Percentiles rank a stretch among this genome's conserved stretches.
phyloP scores from a whole-genome alignment of 2,888 invertebrate genomes.

The Microplitis deprimator region DNA sequence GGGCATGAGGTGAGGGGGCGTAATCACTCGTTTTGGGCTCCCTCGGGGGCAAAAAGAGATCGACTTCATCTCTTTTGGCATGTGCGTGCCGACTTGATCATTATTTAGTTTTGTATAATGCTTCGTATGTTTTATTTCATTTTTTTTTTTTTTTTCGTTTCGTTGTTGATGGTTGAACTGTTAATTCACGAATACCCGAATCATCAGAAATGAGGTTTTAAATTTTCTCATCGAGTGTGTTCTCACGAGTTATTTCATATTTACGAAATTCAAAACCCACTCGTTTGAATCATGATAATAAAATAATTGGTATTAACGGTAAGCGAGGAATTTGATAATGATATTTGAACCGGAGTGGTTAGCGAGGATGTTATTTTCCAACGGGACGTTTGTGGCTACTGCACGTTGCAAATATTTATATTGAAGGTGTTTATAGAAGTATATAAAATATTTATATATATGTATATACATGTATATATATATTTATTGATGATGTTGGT shows the following conservation, averaged over 20 bases:
- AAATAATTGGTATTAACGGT: constrained; percentile 38
- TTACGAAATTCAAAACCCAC: background rate
- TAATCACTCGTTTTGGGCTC: constrained; percentile 36
- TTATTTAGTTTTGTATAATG: constrained; percentile 16
- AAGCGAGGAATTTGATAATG: constrained; percentile 35
- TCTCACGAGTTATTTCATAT: constrained; percentile 24
- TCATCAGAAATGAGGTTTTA: background rate
- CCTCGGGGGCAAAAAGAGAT: constrained; percentile 23
- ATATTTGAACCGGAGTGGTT: constrained; percentile 38
- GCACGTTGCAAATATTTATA: background rate
- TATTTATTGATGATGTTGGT: constrained; percentile 1
- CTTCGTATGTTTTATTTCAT: background rate
- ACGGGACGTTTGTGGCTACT: constrained; percentile 24
- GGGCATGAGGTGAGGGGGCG: constrained; percentile 38
- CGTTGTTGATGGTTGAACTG: background rate
- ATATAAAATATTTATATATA: constrained; percentile 16
- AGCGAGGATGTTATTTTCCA: constrained; percentile 25
- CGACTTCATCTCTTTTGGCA: constrained; percentile 28
- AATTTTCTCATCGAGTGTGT: constrained; percentile 34
- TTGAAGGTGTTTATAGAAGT: constrained; percentile 3
- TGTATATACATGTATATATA: constrained; percentile 22
- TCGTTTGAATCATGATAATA: constrained; percentile 26
- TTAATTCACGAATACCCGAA: background rate
- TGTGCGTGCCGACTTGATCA: constrained; percentile 39
- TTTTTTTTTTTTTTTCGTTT: constrained; percentile 35